phyloP scores from a whole-genome alignment of 2,888 invertebrate species.

The Phorcus lineatus region DNA sequence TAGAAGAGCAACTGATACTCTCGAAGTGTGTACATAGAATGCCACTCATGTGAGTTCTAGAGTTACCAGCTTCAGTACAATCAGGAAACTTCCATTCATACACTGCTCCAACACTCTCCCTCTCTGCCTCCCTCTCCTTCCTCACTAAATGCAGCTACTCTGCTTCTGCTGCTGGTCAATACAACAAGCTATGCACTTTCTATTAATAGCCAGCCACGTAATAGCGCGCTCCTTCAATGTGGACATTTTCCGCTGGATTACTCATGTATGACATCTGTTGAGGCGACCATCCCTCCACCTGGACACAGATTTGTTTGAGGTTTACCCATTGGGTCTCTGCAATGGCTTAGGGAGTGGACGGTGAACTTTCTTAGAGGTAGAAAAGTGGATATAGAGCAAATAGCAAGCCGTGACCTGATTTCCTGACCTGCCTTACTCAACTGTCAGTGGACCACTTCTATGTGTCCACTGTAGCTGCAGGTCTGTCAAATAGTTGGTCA shows the following conservation, averaged over 20 bases:
- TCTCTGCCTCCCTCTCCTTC: background rate
- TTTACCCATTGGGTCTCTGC: background rate
- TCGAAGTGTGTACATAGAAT: background rate
- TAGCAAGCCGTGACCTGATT: background rate
- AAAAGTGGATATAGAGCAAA: constrained; percentile 3
- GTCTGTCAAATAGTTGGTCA: no score
- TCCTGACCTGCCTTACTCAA: background rate
- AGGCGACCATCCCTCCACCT: background rate
- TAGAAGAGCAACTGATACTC: no score
- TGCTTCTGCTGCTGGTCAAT: constrained; percentile 5
- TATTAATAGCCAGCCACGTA: constrained; percentile 10
- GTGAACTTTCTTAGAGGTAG: background rate
- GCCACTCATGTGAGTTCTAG: background rate
- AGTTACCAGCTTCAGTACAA: background rate
- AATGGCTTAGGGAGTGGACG: background rate
- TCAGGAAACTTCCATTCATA: no score
- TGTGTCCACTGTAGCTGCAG: background rate
- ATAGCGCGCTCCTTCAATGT: background rate
- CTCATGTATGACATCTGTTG: constrained; percentile 15
- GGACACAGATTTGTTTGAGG: background rate
- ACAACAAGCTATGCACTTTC: background rate
- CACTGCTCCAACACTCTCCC: background rate
- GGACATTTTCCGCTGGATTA: constrained; percentile 8
- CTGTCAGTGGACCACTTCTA: background rate
- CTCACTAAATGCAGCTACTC: background rate